Percentiles rank a stretch among this genome's conserved stretches.
phyloP scores from a whole-genome alignment of 2,797 vertebrate genomes.

The Sebastes oblongus region DNA sequence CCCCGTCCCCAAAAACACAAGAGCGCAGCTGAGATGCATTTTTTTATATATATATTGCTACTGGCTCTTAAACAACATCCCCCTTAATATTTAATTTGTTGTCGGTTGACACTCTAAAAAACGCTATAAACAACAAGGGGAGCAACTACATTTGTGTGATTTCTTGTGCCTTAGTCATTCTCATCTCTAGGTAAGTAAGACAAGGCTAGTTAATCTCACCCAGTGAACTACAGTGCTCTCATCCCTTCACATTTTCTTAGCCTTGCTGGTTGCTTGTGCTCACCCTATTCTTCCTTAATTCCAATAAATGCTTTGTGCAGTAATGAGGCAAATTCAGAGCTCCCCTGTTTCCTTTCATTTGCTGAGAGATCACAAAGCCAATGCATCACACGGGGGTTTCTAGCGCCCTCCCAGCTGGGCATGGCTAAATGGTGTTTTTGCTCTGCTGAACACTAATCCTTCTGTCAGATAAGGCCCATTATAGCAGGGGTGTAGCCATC shows the following conservation, averaged over 20 bases:
- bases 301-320: slow-evolving; percentile 32
- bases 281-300: slow-evolving; percentile 41
- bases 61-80: slow-evolving; percentile 8
- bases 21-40: slow-evolving; percentile 2
- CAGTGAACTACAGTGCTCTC: background rate
- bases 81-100: background rate
- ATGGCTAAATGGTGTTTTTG: slow-evolving; percentile 76
- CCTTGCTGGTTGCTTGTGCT: slow-evolving; percentile 3
- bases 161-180: slow-evolving; percentile 9
- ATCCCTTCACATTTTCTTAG: slow-evolving; percentile 3
- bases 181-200: background rate
- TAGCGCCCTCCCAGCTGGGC: slow-evolving; percentile 73
- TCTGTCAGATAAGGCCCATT: slow-evolving; percentile 77
- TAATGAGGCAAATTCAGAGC: slow-evolving; percentile 67
- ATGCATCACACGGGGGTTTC: slow-evolving; percentile 63
- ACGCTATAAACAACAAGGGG: background rate
- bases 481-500: slow-evolving; percentile 58
- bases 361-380: slow-evolving; percentile 70
- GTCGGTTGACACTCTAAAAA: background rate
- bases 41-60: background rate
- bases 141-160: background rate
- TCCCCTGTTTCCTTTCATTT: slow-evolving; percentile 70
- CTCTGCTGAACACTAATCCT: slow-evolving; percentile 80
- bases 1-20: slow-evolving; percentile 14
- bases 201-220: slow-evolving; percentile 8